phyloP scores from a whole-genome alignment of 2,888 invertebrate species.

The Diabrotica balteata region DNA sequence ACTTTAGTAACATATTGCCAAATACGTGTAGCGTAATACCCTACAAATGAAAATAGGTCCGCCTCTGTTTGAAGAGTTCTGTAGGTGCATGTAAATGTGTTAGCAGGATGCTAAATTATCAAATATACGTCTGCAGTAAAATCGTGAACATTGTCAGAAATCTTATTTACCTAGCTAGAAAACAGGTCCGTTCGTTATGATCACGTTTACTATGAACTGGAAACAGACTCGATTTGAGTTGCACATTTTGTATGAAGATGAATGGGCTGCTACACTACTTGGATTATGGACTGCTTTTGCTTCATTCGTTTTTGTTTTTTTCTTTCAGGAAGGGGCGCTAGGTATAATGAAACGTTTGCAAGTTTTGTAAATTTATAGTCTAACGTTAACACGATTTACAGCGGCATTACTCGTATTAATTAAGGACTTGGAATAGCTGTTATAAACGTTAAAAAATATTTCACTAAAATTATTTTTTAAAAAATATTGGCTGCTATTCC shows the following conservation, averaged over 20 bases:
- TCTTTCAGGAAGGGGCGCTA: neutral
- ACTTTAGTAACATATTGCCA: neutral
- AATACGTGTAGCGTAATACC: too few relatives aligned
- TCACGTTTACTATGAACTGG: neutral
- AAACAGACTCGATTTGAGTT: conserved; percentile 11
- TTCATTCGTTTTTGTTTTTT: neutral
- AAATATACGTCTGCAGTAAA: conserved; percentile 17
- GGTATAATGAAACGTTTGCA: too few relatives aligned
- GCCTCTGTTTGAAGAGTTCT: conserved; percentile 7
- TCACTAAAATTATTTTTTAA: too few relatives aligned
- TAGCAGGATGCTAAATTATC: conserved; percentile 23
- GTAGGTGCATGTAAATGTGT: conserved; percentile 13
- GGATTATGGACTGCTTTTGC: neutral
- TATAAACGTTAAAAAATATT: too few relatives aligned
- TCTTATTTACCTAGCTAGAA: conserved; percentile 12
- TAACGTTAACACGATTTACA: too few relatives aligned
- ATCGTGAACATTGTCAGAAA: conserved; percentile 19
- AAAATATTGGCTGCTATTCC: too few relatives aligned
- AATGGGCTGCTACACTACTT: neutral
- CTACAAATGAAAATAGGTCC: neutral
- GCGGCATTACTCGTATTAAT: too few relatives aligned
- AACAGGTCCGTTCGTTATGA: conserved; percentile 18
- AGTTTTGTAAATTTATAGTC: too few relatives aligned
- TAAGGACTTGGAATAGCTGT: too few relatives aligned
- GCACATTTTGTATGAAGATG: conserved; percentile 11